Evolutionary conservation across 23 tunicate species (phyloP), one percentile per base, ranked within the genome.

Genomic region (Pegea sp.): DNA sequence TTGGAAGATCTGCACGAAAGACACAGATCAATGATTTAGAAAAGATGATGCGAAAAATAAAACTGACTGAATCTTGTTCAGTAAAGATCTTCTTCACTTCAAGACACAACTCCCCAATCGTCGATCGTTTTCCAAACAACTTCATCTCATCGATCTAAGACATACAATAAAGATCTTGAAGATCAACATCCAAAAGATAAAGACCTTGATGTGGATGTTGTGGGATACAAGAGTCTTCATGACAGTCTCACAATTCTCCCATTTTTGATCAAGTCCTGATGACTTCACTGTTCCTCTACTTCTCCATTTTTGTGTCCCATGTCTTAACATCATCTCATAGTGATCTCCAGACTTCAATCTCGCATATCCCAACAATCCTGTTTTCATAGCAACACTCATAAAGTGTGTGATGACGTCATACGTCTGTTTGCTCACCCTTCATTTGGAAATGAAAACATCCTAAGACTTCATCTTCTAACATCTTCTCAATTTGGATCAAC

Each of bases 281-380:
- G 87, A 54, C 34, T 66, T 75, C 42, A 81, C 72, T 1, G 64
- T 22, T 1, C 94, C 94, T 28, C 52, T 46, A 61, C 58, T 44
- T 25, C 60, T 69, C 81, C 81, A 73, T 27, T 81, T 81, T 33
- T 72, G 74, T 4, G 58, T 32, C 30, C 81, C 94, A 58, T 64
- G 56, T 21, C 81, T 64, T 11, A 81, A 21, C 25, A 68, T 42
- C 33, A 74, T 62, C 64, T 81, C 94, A 54, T 74, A 81, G 21
- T 72, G 81, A 71, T 81, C 94, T 8, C 94, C 94, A 21, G 59
- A 34, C 62, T 79, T 64, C 2, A 81, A 65, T 33, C 73, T 42
- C 2, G 94, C 69, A 61, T 62, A 81, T 18, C 81, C 94, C 56
- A 73, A 31, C 20, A 81, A 61, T 31, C 94, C 94, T 75, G 38